Evolutionary conservation across 2,888 invertebrate genomes (phyloP), one percentile per base, ranked within the genome.

Genomic region (Drosophila anomelani): DNA sequence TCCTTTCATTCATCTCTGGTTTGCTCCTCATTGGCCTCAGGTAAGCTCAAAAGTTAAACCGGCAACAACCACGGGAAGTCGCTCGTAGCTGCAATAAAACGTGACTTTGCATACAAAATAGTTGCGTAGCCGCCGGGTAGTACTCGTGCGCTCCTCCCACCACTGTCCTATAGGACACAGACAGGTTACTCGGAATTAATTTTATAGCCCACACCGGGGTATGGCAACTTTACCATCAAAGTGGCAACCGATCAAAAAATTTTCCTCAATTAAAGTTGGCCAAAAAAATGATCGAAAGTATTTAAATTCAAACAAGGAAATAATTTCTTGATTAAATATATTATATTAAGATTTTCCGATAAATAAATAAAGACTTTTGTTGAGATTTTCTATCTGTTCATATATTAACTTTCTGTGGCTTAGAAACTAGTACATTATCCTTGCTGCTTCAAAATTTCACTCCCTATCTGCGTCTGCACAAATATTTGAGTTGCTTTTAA

Each of bases 101-200:
- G 90, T 90, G 90, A 91, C 91, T 90, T 79, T 84, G 91, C 91
- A 91, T 90, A 82, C 83, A 81, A 88, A 88, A 83, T 78, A 86
- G 85, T 85, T 85, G 81, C 79, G 83, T 80, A 69, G 86, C 84
- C 75, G 71, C 53, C 51, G 72, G 78, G 43, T 58, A 23, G 51
- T 17, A 51, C 43, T 51, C 43, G 15, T 17, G 23, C 39, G n/a
- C 36, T 23, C 32, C n/a, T 17, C 34, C 64, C 32, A 9, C 17
- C 61, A 29, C 34, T 57, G 41, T 46, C 41, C 26, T 20, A 46
- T 20, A 46, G 29, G n/a, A 29, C 46, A 20, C 55, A 75, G 75
- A 64, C 81, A 75, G 86, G 80, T 71, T 80, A 77, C 86, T 75
- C 76, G 83, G 86, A 85, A 83, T 88, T 79, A 76, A 88, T 83